Evolutionary conservation across 2,797 vertebrate species (phyloP), one percentile per base, ranked within the genome.

Genomic region (Falco naumanni): DNA sequence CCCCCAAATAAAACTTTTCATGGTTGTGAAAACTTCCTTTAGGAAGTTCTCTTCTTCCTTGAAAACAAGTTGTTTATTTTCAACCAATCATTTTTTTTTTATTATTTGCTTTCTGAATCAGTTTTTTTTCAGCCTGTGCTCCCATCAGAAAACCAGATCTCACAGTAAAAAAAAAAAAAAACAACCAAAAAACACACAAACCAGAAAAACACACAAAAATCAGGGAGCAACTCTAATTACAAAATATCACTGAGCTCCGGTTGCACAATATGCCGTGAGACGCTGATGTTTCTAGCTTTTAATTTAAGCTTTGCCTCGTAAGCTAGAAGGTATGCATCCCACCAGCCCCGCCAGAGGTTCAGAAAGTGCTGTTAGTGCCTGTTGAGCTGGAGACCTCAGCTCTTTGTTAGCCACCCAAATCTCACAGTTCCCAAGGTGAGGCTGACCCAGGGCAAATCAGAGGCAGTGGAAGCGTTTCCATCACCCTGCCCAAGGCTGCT

Each of bases 201-300:
- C 41, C 41, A 59, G 31, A 57, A 39, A 8, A 5, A 31, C 29
- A 24, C 51, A 41, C 43, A 6, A 22, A 59, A n/a, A 37, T 1
- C 47, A 71, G 59, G 15, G 61, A 86, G 65, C n/a, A 75, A 53
- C 20, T 31, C 50, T 56, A 90, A 86, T 84, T 93, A 89, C 95
- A 94, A 96, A 95, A 93, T 41, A 82, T 74, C 74, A 20, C 80
- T 39, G 74, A 43, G 45, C 39, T 65, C 87, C 60, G n/a, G 69
- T 95, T 94, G 93, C 82, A 87, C 82, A 95, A 96, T 65, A 41
- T 4, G 33, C 50, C 9, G 6, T 72, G 92, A 94, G 76, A 90
- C 4, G 1, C 72, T 94, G 94, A 89, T 3, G 4, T 90, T 85
- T 77, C 84, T 78, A 86, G 65, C 61, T 66, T 90, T 91, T 79